These are phyloP conservation scores for Melieria omissa DNA, from an alignment of 2,888 invertebrate genomes.

Conservation along the genomic window DNA sequence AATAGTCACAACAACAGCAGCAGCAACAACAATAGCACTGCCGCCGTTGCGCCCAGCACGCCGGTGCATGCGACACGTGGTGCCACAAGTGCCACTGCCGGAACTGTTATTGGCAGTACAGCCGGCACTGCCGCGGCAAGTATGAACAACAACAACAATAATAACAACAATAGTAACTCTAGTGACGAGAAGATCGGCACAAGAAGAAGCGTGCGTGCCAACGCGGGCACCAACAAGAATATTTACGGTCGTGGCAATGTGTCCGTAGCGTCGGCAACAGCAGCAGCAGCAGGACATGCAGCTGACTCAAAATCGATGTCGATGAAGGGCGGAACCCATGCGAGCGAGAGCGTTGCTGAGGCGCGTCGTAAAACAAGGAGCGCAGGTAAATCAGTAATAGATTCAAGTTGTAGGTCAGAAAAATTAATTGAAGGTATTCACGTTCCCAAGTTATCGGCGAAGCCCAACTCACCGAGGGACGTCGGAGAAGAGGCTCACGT, in stretches of 20 bases:
- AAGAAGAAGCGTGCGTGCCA: constrained; percentile 70
- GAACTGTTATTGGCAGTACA: constrained; percentile 14
- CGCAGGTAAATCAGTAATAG: constrained; percentile 69
- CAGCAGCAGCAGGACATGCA: constrained; percentile 44
- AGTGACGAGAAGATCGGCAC: constrained; percentile 70
- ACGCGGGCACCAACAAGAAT: constrained; percentile 65
- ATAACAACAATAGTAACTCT: constrained; percentile 47
- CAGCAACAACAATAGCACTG: constrained; percentile 31
- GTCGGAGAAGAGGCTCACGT: constrained; percentile 75
- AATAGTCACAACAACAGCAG: constrained; percentile 29
- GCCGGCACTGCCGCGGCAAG: constrained; percentile 15
- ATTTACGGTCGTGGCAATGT: constrained; percentile 61
- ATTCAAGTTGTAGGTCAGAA: neutral
- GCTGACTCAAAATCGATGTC: constrained; percentile 55
- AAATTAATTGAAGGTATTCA: neutral
- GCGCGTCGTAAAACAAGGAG: constrained; percentile 75
- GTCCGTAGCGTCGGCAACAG: constrained; percentile 52
- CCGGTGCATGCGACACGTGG: constrained; percentile 58
- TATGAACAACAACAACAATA: too few species aligned
- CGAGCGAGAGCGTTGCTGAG: constrained; percentile 57
- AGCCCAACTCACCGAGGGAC: constrained; percentile 61
- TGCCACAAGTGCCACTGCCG: constrained; percentile 31
- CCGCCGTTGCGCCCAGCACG: constrained; percentile 34
- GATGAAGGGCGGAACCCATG: constrained; percentile 51
- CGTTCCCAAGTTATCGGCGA: constrained; percentile 60